Evolutionary conservation across 2,888 invertebrate genomes (phyloP), one percentile per base, ranked within the genome.

Genomic region (Drosophila trichaetosa): DNA sequence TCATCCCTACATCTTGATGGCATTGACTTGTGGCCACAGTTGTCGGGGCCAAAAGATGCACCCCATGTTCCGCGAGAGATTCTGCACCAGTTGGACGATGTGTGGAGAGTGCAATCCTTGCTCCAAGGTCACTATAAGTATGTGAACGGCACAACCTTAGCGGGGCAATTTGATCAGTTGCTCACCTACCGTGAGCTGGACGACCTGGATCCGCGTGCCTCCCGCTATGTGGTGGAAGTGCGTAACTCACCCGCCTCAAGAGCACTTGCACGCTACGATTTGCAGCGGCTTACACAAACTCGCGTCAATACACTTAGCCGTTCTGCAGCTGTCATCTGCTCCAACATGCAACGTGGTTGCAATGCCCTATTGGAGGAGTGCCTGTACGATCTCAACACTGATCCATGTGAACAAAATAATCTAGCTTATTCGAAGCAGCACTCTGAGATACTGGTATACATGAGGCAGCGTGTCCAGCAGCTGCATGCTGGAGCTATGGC

Each of bases 1-100:
- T 31, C 79, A 2, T 29, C 69, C 0, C 40, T 95, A 2, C 21
- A 75, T 1, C 46, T 96, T 7, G 96, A 96, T 80, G 96, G 96
- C 18, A 92, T 95, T 10, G 95, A 96, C 89, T 94, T 96, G 87
- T 96, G 96, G 96, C 94, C 95, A 2, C 94, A 95, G 21, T 93
- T 96, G 69, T 91, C 80, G 0, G 77, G 81, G 0, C 16, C 66
- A 1, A 61, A 57, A 11, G 71, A 75, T 27, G 54, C 72, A 6
- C 57, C 61, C 0, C 63, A 73, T 52, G 94, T 94, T 0, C 93
- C 96, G 24, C 94, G 94, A 21, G 95, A 96, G 74, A 93, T 96
- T 21, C 93, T 97, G 8, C 94, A 96, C 76, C 96, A 96, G 90
- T 95, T 97, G 69, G 96, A 97, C 87, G 95, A 95, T 93, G 94